These are phyloP conservation scores for Agapornis canus DNA, from an alignment of 2,797 vertebrate species.

Conservation along the genomic window DNA sequence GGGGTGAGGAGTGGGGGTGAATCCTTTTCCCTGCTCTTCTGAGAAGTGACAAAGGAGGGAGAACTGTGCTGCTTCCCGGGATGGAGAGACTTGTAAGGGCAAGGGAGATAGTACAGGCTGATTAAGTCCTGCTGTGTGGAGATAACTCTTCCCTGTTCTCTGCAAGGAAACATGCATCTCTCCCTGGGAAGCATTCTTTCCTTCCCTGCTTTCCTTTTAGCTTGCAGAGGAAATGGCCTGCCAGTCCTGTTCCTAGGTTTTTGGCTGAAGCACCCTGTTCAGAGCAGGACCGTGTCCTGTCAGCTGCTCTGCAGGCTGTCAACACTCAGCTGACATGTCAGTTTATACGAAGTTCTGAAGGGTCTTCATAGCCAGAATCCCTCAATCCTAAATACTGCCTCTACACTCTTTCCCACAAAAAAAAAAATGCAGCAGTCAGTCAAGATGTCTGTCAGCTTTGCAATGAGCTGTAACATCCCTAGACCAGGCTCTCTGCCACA, in stretches of 20 bases:
- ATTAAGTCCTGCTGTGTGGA: background rate
- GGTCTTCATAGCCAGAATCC: conserved; percentile 51
- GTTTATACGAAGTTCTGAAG: background rate
- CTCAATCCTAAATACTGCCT: conserved; percentile 32
- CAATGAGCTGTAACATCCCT: conserved; percentile 6
- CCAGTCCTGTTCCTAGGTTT: conserved; percentile 26
- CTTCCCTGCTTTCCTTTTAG: background rate
- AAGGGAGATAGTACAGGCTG: background rate
- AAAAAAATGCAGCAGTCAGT: background rate
- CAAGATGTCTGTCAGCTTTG: conserved; percentile 15
- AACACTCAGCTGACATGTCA: conserved; percentile 50
- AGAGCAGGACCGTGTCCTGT: conserved; percentile 36
- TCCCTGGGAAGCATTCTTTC: conserved; percentile 24
- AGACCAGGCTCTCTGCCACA: conserved; percentile 20
- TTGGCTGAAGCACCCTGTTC: background rate
- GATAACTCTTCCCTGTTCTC: background rate
- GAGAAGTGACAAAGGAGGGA: background rate
- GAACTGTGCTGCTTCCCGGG: background rate
- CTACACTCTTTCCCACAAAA: background rate
- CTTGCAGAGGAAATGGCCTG: conserved; percentile 31
- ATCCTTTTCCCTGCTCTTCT: background rate
- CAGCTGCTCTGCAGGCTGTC: conserved; percentile 51
- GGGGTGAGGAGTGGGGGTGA: background rate
- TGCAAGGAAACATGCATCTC: background rate
- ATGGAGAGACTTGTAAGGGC: background rate